Evolutionary conservation across 2,113 vertebrate genomes (phyloP), one percentile per base, ranked within the genome.

Genomic region (Choloepus hoffmanni): DNA sequence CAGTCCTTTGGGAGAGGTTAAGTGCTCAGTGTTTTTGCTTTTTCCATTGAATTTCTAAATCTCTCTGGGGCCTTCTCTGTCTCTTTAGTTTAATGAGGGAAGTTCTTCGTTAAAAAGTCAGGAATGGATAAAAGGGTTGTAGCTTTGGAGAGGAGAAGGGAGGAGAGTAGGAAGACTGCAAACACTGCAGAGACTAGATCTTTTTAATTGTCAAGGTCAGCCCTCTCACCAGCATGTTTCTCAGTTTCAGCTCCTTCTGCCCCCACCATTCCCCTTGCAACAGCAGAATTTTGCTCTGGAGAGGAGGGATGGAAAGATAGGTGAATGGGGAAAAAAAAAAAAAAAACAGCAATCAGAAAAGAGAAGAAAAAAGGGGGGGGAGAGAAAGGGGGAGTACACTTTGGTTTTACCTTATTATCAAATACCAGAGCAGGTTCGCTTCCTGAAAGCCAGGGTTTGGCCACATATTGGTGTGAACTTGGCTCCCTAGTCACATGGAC

Each of bases 31-130:
- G n/a, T 15, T 63, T 85, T 55, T 76, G 40, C 16, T 73, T 65
- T 95, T 96, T 87, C 95, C 36, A 60, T 26, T 94, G 85, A 93
- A 55, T 83, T 92, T 96, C 60, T 82, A 33, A 92, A 82, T 85
- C 74, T 92, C 92, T 68, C 5, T 3, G 65, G 94, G 65, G 85
- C 92, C 94, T 89, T 72, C 85, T 78, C 84, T 90, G 95, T 90
- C 82, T 95, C 50, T 93, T 67, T 65, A 45, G 36, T 82, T 76
- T 58, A 85, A 36, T 0, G 3, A 88, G 43, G 48, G 43, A 87
- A 87, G 33, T 28, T 43, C 48, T 77, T 92, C 7, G 3, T 63
- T 82, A 36, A 58, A 82, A 74, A 83, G 55, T 7, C 60, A 40
- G 62, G 33, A 33, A 6, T 65, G 28, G 82, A 28, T 53, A 55